Conservation (phyloP, 2,888 invertebrate genomes). For the Pandemis corylana region DNA sequence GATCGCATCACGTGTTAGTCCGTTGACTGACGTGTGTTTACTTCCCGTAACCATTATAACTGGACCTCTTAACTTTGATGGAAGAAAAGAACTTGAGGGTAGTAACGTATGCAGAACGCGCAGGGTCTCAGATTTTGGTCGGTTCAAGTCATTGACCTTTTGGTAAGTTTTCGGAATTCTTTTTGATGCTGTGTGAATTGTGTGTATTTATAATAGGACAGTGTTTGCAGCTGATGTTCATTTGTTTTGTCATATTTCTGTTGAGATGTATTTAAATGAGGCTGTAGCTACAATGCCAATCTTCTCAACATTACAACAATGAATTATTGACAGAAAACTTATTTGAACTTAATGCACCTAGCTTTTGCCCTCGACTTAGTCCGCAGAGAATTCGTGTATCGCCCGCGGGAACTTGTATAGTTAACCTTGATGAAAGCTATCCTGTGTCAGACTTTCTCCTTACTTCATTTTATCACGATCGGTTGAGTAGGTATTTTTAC, state of each 20-base stretch:
- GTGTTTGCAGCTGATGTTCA: background rate
- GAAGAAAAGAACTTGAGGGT: slow-evolving; percentile 8
- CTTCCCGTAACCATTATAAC: slow-evolving; percentile 58
- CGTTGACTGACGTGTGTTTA: slow-evolving; percentile 76
- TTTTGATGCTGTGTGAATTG: slow-evolving; percentile 16
- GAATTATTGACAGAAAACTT: no score
- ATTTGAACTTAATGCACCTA: no score
- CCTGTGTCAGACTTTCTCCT: no score
- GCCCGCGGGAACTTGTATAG: no score
- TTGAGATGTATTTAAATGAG: background rate
- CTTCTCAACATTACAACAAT: no score
- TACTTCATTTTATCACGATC: no score
- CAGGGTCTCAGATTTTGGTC: slow-evolving; percentile 25
- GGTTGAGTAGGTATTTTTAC: no score
- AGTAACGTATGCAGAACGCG: background rate
- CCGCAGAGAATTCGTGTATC: no score
- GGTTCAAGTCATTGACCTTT: slow-evolving; percentile 14
- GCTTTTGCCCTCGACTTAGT: no score
- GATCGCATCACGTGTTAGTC: slow-evolving; percentile 68
- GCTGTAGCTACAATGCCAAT: background rate
- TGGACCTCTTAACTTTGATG: slow-evolving; percentile 54
- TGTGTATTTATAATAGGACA: slow-evolving; percentile 3
- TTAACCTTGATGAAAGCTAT: no score
- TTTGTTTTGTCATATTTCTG: slow-evolving; percentile 2
- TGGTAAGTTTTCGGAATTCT: slow-evolving; percentile 16